Conservation (phyloP, 1,140 invertebrate genomes). For the Aradophagus sp. region DNA sequence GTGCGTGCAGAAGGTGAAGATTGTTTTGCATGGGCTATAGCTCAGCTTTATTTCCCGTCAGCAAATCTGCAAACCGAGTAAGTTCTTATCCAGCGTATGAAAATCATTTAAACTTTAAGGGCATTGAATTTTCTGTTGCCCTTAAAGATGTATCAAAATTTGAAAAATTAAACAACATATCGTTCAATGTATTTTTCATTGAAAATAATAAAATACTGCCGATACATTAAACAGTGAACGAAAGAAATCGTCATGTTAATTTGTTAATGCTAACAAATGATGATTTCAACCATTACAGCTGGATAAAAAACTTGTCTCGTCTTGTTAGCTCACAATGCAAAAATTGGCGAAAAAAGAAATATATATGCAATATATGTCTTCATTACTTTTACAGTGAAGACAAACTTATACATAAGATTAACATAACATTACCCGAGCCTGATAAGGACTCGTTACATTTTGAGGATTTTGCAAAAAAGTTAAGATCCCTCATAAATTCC, state of each 20-base stretch:
- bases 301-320: conserved; percentile 35
- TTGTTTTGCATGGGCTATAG: conserved; percentile 4
- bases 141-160: conserved; percentile 51
- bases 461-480: conserved; percentile 53
- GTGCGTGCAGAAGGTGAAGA: not conserved
- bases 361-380: conserved; percentile 43
- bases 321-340: conserved; percentile 6
- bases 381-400: conserved; percentile 27
- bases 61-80: not conserved
- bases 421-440: too few relatives aligned
- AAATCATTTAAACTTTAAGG: conserved; percentile 52
- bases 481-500: not conserved
- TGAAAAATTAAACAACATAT: conserved; percentile 42
- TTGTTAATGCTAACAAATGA: conserved; percentile 42
- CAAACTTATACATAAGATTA: conserved; percentile 17
- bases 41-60: conserved; percentile 2
- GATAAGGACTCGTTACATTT: conserved; percentile 13
- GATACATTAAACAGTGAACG: conserved; percentile 42
- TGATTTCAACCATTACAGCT: conserved; percentile 21
- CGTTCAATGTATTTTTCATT: conserved; percentile 51
- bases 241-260: conserved; percentile 54
- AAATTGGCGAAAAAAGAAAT: conserved; percentile 8
- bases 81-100: conserved; percentile 38
- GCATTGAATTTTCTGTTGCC: conserved; percentile 19
- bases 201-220: conserved; percentile 25